Evolutionary conservation across 2,888 invertebrate species (phyloP).

Genomic region (Meliscaeva auricollis): DNA sequence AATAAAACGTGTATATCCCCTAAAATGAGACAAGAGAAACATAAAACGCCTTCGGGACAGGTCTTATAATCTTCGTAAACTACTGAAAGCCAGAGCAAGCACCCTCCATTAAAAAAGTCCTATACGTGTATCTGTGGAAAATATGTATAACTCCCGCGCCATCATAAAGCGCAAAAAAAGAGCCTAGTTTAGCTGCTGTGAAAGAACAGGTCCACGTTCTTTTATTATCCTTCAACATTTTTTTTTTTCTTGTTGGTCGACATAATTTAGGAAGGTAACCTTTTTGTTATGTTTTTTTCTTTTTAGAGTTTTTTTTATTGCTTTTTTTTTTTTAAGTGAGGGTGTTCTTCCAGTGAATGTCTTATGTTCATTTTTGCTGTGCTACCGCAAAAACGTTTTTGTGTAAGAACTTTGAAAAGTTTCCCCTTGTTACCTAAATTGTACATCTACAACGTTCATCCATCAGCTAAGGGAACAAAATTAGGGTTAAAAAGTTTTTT

Average conservation of each 20-base stretch:
- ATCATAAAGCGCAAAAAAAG: slow-evolving; percentile 8
- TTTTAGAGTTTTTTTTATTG: not conserved
- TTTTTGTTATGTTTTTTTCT: slow-evolving; percentile 11
- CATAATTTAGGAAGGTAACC: slow-evolving; percentile 50
- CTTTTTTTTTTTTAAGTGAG: slow-evolving; percentile 2
- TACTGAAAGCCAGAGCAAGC: slow-evolving; percentile 1
- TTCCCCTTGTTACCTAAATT: not conserved
- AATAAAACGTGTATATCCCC: slow-evolving; percentile 33
- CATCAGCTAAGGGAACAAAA: slow-evolving; percentile 27
- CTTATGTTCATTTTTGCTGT: slow-evolving; percentile 1
- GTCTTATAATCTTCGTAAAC: slow-evolving; percentile 32
- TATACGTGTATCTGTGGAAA: not conserved
- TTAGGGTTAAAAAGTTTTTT: slow-evolving; percentile 32
- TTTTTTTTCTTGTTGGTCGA: slow-evolving; percentile 38
- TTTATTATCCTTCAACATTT: slow-evolving; percentile 51
- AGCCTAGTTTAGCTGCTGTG: slow-evolving; percentile 26
- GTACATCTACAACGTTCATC: slow-evolving; percentile 5
- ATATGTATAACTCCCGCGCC: slow-evolving; percentile 16
- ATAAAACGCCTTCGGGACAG: slow-evolving; percentile 36
- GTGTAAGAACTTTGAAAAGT: slow-evolving; percentile 31
- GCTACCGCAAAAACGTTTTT: slow-evolving; percentile 40
- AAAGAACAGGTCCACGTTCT: slow-evolving; percentile 43
- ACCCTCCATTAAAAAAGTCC: not conserved
- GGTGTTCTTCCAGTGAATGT: not conserved
- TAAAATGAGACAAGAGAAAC: slow-evolving; percentile 18